Percentiles rank a stretch among this genome's conserved stretches.
Evolutionary conservation across 2,888 invertebrate species (phyloP).

Genomic region (Ophraella communa): DNA sequence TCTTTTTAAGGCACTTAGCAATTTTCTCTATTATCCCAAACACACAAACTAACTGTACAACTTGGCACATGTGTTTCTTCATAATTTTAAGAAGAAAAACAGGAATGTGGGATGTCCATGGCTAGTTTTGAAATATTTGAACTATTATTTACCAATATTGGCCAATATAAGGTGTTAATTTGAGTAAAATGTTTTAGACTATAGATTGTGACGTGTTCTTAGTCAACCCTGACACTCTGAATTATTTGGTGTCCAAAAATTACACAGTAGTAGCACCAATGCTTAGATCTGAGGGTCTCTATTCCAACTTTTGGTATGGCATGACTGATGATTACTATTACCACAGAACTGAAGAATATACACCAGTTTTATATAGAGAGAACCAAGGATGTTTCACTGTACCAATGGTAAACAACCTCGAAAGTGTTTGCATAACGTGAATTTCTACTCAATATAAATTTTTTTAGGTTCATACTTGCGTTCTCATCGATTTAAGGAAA

Average conservation of each 20-base stretch:
- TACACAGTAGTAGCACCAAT: conserved; percentile 81
- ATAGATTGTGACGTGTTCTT: conserved; percentile 86
- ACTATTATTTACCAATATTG: background rate
- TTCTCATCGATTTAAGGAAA: conserved; percentile 76
- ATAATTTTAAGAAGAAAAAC: too few relatives aligned
- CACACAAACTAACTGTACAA: too few relatives aligned
- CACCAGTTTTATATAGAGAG: conserved; percentile 74
- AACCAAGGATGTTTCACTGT: conserved; percentile 79
- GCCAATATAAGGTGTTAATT: background rate
- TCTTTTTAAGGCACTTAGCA: too few relatives aligned
- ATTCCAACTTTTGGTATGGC: conserved; percentile 97
- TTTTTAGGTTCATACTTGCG: conserved; percentile 74
- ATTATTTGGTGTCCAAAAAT: conserved; percentile 67
- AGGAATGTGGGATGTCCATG: too few relatives aligned
- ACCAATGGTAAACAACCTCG: conserved; percentile 76
- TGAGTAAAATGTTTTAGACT: conserved; percentile 65
- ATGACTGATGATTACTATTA: conserved; percentile 88
- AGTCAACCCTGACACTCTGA: conserved; percentile 70
- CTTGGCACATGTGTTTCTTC: too few relatives aligned
- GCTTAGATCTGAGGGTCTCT: conserved; percentile 83
- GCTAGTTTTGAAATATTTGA: too few relatives aligned
- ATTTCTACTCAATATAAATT: too few relatives aligned
- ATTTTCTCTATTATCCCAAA: too few relatives aligned
- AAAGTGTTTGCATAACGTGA: too few relatives aligned
- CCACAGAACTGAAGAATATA: conserved; percentile 82